Conservation (phyloP, 2,797 vertebrate genomes). For the Hybognathus amarus region DNA sequence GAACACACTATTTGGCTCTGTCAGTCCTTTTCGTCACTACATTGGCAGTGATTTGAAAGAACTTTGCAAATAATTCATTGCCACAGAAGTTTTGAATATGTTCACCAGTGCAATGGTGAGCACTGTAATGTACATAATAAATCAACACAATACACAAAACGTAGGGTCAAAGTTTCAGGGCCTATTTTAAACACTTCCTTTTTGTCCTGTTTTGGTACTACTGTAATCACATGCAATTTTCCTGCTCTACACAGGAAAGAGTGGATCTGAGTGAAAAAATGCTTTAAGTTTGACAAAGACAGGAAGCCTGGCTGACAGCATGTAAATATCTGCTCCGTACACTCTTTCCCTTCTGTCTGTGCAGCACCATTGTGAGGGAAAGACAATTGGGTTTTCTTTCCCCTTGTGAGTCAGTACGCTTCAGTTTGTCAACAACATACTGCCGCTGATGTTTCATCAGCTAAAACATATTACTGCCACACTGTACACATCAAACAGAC, state of each 20-base stretch:
- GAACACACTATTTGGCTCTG: neutral
- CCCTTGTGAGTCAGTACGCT: constrained; percentile 41
- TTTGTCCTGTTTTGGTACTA: constrained; percentile 80
- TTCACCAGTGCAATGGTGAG: neutral
- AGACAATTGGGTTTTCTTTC: constrained; percentile 56
- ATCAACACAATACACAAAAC: constrained; percentile 75
- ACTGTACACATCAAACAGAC: neutral
- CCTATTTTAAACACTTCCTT: constrained; percentile 83
- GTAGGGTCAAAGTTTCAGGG: constrained; percentile 74
- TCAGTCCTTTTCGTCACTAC: neutral
- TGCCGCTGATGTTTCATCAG: constrained; percentile 15
- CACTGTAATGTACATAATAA: neutral
- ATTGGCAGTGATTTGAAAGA: neutral
- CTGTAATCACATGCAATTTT: constrained; percentile 78
- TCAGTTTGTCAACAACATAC: constrained; percentile 50
- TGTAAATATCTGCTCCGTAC: constrained; percentile 81
- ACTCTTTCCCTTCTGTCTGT: constrained; percentile 72
- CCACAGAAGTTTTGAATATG: neutral
- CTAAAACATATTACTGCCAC: neutral
- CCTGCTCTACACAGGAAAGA: constrained; percentile 82
- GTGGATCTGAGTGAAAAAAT: constrained; percentile 74
- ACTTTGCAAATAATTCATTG: neutral
- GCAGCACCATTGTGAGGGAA: constrained; percentile 47
- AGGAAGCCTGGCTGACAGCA: constrained; percentile 82
- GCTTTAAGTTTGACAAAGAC: constrained; percentile 79